Evolutionary conservation across 1,140 invertebrate genomes (phyloP).

Genomic region (Camponotus floridanus): DNA sequence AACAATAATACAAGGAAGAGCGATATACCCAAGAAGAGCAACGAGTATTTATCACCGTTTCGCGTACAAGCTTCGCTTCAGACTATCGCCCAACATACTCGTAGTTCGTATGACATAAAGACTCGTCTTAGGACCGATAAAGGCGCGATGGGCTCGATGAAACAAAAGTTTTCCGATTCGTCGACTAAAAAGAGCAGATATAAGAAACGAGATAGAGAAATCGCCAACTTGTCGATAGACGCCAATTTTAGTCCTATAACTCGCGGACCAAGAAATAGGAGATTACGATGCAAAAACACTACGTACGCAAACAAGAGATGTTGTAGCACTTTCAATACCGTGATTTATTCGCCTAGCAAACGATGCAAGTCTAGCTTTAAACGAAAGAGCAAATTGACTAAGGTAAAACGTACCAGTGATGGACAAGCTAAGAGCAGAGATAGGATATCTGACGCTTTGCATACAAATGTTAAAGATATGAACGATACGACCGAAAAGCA

Average conservation of each 20-base stretch:
- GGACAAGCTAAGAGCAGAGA: constrained; percentile 7
- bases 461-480: not conserved
- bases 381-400: constrained; percentile 53
- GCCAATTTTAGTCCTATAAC: constrained; percentile 78
- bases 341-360: constrained; percentile 30
- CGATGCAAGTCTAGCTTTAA: constrained; percentile 40
- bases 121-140: constrained; percentile 49
- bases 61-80: constrained; percentile 26
- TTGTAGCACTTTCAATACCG: constrained; percentile 29
- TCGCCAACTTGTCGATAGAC: constrained; percentile 81
- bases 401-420: constrained; percentile 40
- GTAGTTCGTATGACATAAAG: constrained; percentile 38
- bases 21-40: not conserved
- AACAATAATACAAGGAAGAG: constrained; percentile 17
- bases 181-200: constrained; percentile 66
- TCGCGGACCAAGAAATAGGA: constrained; percentile 75
- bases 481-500: not conserved
- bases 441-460: constrained; percentile 39
- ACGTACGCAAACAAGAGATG: constrained; percentile 28
- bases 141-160: not conserved
- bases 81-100: constrained; percentile 25
- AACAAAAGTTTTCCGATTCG: constrained; percentile 31
- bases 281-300: constrained; percentile 68
- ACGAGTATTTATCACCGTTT: constrained; percentile 29
- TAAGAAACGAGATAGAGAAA: constrained; percentile 79